A percentile compares a stretch with the other conserved stretches of the same genome.
Conservation (phyloP, 2,888 invertebrate species). For the Eupithecia pulchellata region DNA sequence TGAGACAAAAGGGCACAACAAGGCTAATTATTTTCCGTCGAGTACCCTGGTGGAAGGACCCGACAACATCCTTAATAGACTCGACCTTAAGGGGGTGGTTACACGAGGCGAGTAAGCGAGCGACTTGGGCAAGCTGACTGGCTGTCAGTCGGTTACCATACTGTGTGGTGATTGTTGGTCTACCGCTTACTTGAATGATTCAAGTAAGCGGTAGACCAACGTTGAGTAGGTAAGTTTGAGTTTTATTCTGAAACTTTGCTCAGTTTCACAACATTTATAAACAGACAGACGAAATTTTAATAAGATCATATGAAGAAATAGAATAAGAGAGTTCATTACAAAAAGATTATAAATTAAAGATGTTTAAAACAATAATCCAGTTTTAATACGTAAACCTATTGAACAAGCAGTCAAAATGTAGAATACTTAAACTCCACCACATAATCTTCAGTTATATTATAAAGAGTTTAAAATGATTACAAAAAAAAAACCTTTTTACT, state of each 20-base stretch:
- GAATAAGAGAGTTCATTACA: background rate
- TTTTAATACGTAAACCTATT: background rate
- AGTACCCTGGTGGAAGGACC: slow-evolving; percentile 59
- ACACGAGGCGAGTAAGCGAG: slow-evolving; percentile 4
- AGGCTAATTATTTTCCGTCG: slow-evolving; percentile 64
- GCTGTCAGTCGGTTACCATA: no score
- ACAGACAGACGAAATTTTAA: no score
- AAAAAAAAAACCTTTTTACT: background rate
- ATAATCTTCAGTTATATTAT: background rate
- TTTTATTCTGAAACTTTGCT: background rate
- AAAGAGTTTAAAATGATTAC: background rate
- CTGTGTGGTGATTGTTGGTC: no score
- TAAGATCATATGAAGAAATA: background rate
- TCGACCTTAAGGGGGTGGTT: slow-evolving; percentile 12
- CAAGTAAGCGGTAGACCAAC: background rate
- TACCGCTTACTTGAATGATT: no score
- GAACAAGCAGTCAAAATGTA: background rate
- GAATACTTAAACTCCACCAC: background rate
- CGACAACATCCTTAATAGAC: slow-evolving; percentile 43
- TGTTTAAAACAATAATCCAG: no score
- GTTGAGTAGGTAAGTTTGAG: background rate
- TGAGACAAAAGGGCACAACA: slow-evolving; percentile 49
- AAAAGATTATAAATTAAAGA: no score
- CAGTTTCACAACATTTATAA: background rate
- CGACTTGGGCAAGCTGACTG: background rate